phyloP scores from a whole-genome alignment of 2,888 invertebrate genomes.

The Epinotia nisella region DNA sequence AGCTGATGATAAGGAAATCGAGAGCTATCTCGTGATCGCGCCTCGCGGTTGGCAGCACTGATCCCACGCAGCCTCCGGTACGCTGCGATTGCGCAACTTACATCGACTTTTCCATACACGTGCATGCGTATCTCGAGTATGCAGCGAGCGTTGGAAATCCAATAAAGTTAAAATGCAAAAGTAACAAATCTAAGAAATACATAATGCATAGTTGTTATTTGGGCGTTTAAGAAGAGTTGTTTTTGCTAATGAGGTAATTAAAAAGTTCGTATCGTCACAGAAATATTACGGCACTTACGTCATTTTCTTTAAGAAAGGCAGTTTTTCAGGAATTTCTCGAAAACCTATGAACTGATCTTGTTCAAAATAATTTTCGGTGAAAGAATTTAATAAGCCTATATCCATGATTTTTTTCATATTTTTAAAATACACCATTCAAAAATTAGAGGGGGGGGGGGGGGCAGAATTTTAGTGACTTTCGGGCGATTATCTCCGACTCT shows the following conservation, averaged over 20 bases:
- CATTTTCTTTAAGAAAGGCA: no score
- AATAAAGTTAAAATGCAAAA: background rate
- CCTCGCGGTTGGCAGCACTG: constrained; percentile 75
- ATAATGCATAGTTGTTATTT: background rate
- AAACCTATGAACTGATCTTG: no score
- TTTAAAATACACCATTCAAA: no score
- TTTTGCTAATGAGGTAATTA: background rate
- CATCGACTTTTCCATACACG: constrained; percentile 10
- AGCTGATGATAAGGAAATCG: constrained; percentile 81
- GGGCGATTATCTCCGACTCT: no score
- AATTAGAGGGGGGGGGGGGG: no score
- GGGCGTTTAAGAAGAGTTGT: background rate
- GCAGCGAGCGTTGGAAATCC: constrained; percentile 8
- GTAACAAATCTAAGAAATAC: background rate
- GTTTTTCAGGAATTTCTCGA: no score
- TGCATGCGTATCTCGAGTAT: background rate
- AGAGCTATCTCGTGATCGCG: constrained; percentile 78
- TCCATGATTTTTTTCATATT: no score
- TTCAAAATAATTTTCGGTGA: no score
- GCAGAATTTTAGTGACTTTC: no score
- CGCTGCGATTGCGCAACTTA: constrained; percentile 53
- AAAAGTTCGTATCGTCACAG: no score
- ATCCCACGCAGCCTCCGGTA: constrained; percentile 72
- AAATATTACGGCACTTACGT: no score
- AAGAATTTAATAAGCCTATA: no score